phyloP scores from a whole-genome alignment of 2,888 invertebrate species.

The Ellobium chinense region DNA sequence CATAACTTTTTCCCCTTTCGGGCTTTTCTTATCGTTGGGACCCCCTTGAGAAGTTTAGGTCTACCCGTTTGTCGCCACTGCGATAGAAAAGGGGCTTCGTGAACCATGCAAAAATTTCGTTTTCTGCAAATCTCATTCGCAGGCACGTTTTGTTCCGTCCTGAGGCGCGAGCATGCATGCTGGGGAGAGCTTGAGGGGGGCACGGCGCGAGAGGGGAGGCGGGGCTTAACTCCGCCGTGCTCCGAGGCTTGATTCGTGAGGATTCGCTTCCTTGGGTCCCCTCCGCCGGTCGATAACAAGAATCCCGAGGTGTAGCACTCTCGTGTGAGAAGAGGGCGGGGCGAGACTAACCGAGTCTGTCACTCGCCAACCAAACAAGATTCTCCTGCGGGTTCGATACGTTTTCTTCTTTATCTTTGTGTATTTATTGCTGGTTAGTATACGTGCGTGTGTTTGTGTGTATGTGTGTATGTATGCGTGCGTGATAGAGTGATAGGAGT shows the following conservation, averaged over 20 bases:
- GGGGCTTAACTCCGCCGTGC: not conserved
- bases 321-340: not conserved
- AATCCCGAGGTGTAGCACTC: not conserved
- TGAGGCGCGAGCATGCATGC: constrained; percentile 16
- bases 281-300: constrained; percentile 14
- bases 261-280: not conserved
- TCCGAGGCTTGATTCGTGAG: too few species aligned
- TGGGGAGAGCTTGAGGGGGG: not conserved
- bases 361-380: too few species aligned
- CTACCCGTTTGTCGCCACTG: not conserved
- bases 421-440: too few species aligned
- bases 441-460: too few species aligned
- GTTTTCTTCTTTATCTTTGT: too few species aligned
- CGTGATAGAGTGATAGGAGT: too few species aligned
- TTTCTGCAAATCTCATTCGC: constrained; percentile 24
- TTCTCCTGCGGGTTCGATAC: not conserved
- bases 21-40: not conserved
- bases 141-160: constrained; percentile 1
- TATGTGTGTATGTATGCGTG: too few species aligned
- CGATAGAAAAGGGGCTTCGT: constrained; percentile 5
- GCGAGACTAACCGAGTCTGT: not conserved
- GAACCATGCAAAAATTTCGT: not conserved
- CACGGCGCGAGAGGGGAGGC: not conserved
- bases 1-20: not conserved
- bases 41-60: constrained; percentile 26